Evolutionary conservation across 2,797 vertebrate species (phyloP).

Genomic region (Philypnodon macrostomus): DNA sequence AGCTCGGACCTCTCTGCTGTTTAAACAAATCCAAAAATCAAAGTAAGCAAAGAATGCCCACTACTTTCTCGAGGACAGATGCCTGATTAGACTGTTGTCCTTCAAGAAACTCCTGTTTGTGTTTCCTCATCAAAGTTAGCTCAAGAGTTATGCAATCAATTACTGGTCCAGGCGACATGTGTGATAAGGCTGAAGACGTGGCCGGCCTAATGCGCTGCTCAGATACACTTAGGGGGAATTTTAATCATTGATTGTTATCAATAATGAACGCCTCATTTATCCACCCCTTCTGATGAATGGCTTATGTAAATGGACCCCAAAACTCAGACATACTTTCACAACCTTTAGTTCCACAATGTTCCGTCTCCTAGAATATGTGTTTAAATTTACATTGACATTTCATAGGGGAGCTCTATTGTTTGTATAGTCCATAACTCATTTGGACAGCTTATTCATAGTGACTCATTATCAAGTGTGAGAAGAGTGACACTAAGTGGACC

Average conservation of each 20-base stretch:
- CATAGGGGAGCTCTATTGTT: background rate
- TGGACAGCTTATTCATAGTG: background rate
- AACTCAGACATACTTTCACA: background rate
- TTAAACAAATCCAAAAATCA: slow-evolving; percentile 12
- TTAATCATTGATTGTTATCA: slow-evolving; percentile 44
- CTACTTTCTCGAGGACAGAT: slow-evolving; percentile 23
- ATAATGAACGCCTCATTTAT: slow-evolving; percentile 25
- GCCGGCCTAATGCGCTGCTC: background rate
- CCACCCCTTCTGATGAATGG: slow-evolving; percentile 50
- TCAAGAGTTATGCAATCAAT: slow-evolving; percentile 26
- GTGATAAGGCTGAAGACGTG: slow-evolving; percentile 18
- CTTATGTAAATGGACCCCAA: slow-evolving; percentile 35
- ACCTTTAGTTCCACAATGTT: background rate
- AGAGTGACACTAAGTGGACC: slow-evolving; percentile 10
- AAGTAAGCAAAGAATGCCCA: slow-evolving; percentile 19
- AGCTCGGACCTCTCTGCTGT: background rate
- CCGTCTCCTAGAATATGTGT: background rate
- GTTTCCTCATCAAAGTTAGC: slow-evolving; percentile 26
- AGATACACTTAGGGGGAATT: slow-evolving; percentile 13
- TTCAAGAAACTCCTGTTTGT: slow-evolving; percentile 30
- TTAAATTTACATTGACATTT: slow-evolving; percentile 10
- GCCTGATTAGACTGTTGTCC: slow-evolving; percentile 8
- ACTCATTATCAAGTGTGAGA: slow-evolving; percentile 15
- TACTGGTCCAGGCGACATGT: background rate
- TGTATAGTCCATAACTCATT: background rate